These are phyloP conservation scores for Chelidonichthys spinosus DNA, from an alignment of 2,797 vertebrate species.

Conservation along the genomic window DNA sequence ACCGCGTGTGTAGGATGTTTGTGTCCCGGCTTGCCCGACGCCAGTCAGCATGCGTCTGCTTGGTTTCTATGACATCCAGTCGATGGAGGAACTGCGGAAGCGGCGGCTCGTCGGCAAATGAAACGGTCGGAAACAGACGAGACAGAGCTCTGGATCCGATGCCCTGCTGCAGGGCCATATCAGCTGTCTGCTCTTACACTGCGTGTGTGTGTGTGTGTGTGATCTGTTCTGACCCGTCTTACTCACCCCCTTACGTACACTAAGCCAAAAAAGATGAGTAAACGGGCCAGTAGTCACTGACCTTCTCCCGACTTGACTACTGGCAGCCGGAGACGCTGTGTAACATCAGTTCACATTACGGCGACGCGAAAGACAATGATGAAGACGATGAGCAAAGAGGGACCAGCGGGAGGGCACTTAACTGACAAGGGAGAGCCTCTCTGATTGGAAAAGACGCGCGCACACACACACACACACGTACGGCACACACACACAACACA, in stretches of 20 bases:
- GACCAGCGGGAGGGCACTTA: background rate
- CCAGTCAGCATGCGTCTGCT: conserved; percentile 16
- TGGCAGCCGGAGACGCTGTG: conserved; percentile 22
- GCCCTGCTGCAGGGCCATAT: conserved; percentile 50
- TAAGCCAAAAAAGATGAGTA: conserved; percentile 30
- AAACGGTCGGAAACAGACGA: conserved; percentile 32
- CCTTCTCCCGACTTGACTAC: conserved; percentile 42
- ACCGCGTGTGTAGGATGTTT: conserved; percentile 58
- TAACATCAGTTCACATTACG: conserved; percentile 46
- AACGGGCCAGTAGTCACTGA: conserved; percentile 29
- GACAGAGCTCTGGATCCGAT: conserved; percentile 42
- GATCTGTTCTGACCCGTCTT: conserved; percentile 51
- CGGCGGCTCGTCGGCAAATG: conserved; percentile 42
- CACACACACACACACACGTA: too few species aligned
- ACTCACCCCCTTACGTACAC: conserved; percentile 17
- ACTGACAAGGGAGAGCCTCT: conserved; percentile 11
- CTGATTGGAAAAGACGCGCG: conserved; percentile 18
- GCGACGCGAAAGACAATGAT: conserved; percentile 36
- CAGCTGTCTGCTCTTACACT: conserved; percentile 42
- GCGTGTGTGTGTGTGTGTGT: background rate
- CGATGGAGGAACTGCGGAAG: conserved; percentile 25
- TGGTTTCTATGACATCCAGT: conserved; percentile 24
- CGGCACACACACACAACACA: background rate
- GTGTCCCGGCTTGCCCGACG: conserved; percentile 71
- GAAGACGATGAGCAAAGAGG: conserved; percentile 22